Base-by-base conservation (phyloP, 1,140 invertebrate genomes). In the Magallana ariakensis region DNA sequence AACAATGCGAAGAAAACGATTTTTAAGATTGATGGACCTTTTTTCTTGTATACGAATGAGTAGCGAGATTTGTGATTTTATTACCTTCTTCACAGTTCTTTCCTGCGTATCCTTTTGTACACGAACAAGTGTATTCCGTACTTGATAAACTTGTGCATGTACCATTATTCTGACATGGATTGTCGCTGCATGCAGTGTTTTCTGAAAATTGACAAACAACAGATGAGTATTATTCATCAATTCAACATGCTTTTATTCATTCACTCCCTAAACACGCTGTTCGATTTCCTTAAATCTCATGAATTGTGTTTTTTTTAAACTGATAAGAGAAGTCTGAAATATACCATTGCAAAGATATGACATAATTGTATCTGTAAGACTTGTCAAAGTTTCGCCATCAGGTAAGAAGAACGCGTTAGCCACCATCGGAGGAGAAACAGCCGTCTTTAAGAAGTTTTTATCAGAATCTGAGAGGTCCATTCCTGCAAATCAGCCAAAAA, bases 121-220 rank as follows among this genome's bases (percentile, higher is more conserved):
- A 94, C 94, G 99, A 98, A 95, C 99, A 99, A 88, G 97, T 96
- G 90, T 97, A 96, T 83, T 98, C 98, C 1, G 97, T 98, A 58
- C 98, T 98, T 89, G 98, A 98, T 7, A 98, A 97, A 94, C 98
- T 99, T 0, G 98, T 94, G 94, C 98, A 99, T 0, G 98, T 94
- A 7, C 98, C 99, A 26, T 98, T 98, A 94, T 99, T 98, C 94
- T 98, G 96, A 93, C 99, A 99, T 80, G 97, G 96, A 83, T 91
- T 91, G 33, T 87, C 62, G 1, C 80, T 85, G 83, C 92, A 93
- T 10, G 85, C 15, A 58, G 92, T 87, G 81, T 90, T 88, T 19
- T 91, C 93, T 93, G 55, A 0, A n/a, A 16, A 54, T 7, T 10
- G 16, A 19, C n/a, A 26, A 10, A 80, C 13, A 6, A 80, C 5